Evolutionary conservation across 1,140 invertebrate genomes (phyloP).

Genomic region (Belonocnema kinseyi): DNA sequence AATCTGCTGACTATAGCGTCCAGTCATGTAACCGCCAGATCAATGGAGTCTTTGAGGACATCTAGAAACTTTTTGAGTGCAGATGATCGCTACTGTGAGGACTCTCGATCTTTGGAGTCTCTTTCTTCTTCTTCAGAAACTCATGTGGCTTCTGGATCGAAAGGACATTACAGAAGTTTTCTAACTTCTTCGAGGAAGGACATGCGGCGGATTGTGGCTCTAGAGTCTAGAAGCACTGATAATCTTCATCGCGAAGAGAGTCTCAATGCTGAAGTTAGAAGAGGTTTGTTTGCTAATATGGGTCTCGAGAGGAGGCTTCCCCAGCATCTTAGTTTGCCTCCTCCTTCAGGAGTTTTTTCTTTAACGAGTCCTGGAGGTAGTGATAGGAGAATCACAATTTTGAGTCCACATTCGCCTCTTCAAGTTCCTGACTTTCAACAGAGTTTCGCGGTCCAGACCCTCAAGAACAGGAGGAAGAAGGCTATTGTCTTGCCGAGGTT

Average conservation of each 20-base stretch:
- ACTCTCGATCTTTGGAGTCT: conserved; percentile 69
- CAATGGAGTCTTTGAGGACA: conserved; percentile 79
- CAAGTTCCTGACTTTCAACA: conserved; percentile 79
- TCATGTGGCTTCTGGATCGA: conserved; percentile 72
- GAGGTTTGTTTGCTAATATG: conserved; percentile 80
- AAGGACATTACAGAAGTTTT: conserved; percentile 75
- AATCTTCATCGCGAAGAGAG: conserved; percentile 76
- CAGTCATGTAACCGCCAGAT: conserved; percentile 79
- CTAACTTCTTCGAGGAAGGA: conserved; percentile 80
- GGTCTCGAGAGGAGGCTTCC: conserved; percentile 78
- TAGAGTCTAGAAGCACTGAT: conserved; percentile 78
- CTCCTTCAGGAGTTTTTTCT: conserved; percentile 77
- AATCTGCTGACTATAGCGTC: conserved; percentile 76
- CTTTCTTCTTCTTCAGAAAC: conserved; percentile 70
- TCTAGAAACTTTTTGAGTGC: conserved; percentile 69
- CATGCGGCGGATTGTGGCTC: conserved; percentile 76
- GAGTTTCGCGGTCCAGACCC: conserved; percentile 75
- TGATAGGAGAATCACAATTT: conserved; percentile 81
- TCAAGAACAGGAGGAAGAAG: conserved; percentile 82
- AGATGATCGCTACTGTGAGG: conserved; percentile 68
- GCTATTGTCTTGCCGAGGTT: conserved; percentile 85
- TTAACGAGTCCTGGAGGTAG: conserved; percentile 75
- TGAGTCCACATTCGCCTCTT: conserved; percentile 84
- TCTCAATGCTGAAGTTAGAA: conserved; percentile 80
- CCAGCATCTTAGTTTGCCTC: conserved; percentile 82